Evolutionary conservation across 1,140 invertebrate genomes (phyloP), one percentile per base, ranked within the genome.

Genomic region (Spodoptera frugiperda): DNA sequence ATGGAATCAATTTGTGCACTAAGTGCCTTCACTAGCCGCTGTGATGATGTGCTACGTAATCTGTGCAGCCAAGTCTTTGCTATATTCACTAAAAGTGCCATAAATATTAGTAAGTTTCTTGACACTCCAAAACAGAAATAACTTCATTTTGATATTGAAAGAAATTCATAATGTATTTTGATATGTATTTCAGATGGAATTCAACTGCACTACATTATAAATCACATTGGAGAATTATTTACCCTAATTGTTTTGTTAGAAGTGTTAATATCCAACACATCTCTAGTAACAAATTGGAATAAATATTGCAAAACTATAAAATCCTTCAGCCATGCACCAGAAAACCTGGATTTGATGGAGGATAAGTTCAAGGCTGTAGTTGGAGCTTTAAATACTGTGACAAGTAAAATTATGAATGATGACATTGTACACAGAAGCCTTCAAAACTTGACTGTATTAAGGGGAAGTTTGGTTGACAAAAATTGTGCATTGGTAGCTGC

Each of bases 51-150:
- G 11, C 92, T 96, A 5, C 94, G 91, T 48, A 96, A 96, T 87
- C 89, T 97, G 4, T 93, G 97, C 57, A 94, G 95, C 54, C 97
- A 98, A 93, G 89, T 97, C 59, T 95, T 96, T 88, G 94, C 94
- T 21, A 89, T 96, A 19, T 95, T 96, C 81, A 91, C 88, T 14
- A 94, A 94, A 79, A 87, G 86, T 48, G 86, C 93, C 63, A 90
- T 95, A 44, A 94, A 92, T 83, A 81, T 92, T 70, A 93, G 88
- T 96, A 95, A 92, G 93, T 88, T 70, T 5, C 1, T 3, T 15
- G 8, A 14, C 17, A 15, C 8, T n/a, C 8, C 21, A 33, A 30
- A 11, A 33, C 21, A 11, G 4, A 59, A 14, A 33, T 59, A 57
- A 6, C 17, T 12, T 21, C 25, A 25, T 25, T 3, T 57, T 25